These are phyloP conservation scores for Nothobranchius kuhntae DNA, from an alignment of 2,113 vertebrate genomes.

Conservation along the genomic window DNA sequence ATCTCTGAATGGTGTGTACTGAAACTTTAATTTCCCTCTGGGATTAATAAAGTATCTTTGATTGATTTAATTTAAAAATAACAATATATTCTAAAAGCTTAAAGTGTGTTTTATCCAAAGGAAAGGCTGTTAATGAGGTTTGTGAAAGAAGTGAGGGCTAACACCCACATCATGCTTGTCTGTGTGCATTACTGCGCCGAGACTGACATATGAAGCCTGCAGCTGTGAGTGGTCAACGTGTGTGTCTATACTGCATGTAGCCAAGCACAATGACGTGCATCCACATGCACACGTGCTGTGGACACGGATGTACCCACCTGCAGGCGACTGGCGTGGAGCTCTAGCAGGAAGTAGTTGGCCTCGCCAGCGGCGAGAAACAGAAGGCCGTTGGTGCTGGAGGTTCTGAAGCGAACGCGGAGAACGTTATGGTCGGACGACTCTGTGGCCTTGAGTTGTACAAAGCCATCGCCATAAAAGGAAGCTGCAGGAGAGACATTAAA, in stretches of 20 bases:
- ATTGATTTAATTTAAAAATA: too few species aligned
- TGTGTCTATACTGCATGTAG: background rate
- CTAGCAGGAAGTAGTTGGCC: constrained; percentile 81
- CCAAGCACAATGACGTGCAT: constrained; percentile 14
- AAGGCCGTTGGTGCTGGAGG: constrained; percentile 83
- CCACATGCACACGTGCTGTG: constrained; percentile 18
- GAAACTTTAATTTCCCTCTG: too few species aligned
- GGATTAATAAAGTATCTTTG: too few species aligned
- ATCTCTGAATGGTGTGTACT: too few species aligned
- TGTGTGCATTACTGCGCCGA: constrained; percentile 45
- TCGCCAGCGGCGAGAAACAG: constrained; percentile 88
- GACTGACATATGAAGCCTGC: constrained; percentile 46
- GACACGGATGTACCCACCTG: constrained; percentile 77
- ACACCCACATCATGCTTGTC: constrained; percentile 44
- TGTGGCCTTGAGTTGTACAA: constrained; percentile 80
- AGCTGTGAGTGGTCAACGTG: constrained; percentile 26
- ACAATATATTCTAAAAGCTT: too few species aligned
- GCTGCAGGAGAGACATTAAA: constrained; percentile 39
- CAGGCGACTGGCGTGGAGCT: constrained; percentile 82
- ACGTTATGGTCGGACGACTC: constrained; percentile 78
- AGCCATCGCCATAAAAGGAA: constrained; percentile 77
- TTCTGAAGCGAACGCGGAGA: constrained; percentile 85
- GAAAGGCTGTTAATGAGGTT: too few species aligned
- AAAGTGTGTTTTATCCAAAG: too few species aligned
- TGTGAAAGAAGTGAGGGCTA: constrained; percentile 1